Base-by-base conservation (phyloP, 2,113 vertebrate genomes). In the Myiozetetes cayanensis region DNA sequence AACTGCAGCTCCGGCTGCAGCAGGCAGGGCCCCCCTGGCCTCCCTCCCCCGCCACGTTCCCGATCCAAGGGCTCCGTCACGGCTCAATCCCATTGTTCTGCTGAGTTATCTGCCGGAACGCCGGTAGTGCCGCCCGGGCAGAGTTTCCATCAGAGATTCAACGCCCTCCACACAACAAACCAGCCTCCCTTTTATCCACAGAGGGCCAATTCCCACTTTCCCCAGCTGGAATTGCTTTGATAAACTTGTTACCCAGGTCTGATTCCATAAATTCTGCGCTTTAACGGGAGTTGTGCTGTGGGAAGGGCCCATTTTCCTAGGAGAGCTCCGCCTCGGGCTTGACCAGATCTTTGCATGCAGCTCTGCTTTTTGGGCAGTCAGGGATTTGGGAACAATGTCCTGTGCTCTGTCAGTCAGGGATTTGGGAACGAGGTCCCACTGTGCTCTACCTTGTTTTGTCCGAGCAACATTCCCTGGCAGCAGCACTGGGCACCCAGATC, bases 61-160 rank as follows among this genome's bases (percentile, higher is more conserved):
- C 0, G 11, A 7, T 50, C 16, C 68, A 53, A 44, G 70, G 6
- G 53, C 70, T 30, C 35, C 0, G 41, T 55, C 79, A 62, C 30
- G 25, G 71, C 87, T 76, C 87, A 10, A 86, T 95, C 67, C 73
- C 88, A 44, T 87, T 93, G 94, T 91, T 90, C 33, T 96, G 83
- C 91, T 44, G 56, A 23, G 83, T 92, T 92, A 62, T 52, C 35
- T 27, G 4, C 91, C 47, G 68, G 91, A 79, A 68, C 55, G 43
- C 41, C 31, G 12, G 50, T 50, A 43, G 37, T 37, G 28, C 71
- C 39, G 9, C 68, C 85, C 19, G 17, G 10, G 16, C 55, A 15
- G n/a, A 10, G 49, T 19, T 73, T 33, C 68, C 68, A 23, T 8
- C 18, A 6, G 14, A 2, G 35, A 8, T 49, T 27, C 10, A 28